phyloP scores from a whole-genome alignment of 2,113 vertebrate species.

The Coreoperca whiteheadi region DNA sequence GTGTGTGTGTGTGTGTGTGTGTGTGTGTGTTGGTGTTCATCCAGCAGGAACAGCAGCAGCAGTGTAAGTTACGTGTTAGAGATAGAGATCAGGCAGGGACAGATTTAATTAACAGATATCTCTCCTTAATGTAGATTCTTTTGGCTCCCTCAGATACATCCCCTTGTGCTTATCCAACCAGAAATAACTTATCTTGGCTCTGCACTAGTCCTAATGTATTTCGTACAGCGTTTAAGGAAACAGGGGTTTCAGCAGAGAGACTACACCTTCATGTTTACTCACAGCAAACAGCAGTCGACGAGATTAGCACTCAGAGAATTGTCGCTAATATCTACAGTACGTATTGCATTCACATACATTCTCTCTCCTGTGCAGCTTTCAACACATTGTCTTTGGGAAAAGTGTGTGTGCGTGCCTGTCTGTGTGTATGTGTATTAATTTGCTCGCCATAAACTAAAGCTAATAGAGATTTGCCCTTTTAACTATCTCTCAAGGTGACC shows the following conservation, averaged over 20 bases:
- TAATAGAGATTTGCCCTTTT: slow-evolving; percentile 83
- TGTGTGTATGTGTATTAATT: slow-evolving; percentile 58
- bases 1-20: slow-evolving; percentile 13
- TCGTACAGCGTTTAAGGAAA: slow-evolving; percentile 71
- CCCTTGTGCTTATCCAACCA: slow-evolving; percentile 80
- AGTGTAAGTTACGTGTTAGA: slow-evolving; percentile 80
- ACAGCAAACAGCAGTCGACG: slow-evolving; percentile 63
- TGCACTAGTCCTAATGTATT: slow-evolving; percentile 75
- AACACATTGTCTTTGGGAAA: slow-evolving; percentile 34
- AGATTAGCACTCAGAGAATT: slow-evolving; percentile 63
- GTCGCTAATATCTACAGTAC: slow-evolving; percentile 57
- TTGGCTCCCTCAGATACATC: slow-evolving; percentile 78
- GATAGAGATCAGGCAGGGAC: slow-evolving; percentile 82
- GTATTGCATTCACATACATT: slow-evolving; percentile 49
- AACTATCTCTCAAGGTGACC: slow-evolving; percentile 83
- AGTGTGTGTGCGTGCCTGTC: background rate
- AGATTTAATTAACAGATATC: slow-evolving; percentile 88
- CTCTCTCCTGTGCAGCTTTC: slow-evolving; percentile 35
- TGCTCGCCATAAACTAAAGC: slow-evolving; percentile 78
- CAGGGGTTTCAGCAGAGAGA: slow-evolving; percentile 59
- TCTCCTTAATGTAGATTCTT: slow-evolving; percentile 83
- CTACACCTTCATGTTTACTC: slow-evolving; percentile 72
- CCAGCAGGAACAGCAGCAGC: slow-evolving; percentile 39
- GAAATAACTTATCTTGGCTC: slow-evolving; percentile 81
- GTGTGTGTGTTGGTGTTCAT: slow-evolving; percentile 36